Base-by-base conservation (phyloP, 2,113 vertebrate species). In the Rhizomys pruinosus region DNA sequence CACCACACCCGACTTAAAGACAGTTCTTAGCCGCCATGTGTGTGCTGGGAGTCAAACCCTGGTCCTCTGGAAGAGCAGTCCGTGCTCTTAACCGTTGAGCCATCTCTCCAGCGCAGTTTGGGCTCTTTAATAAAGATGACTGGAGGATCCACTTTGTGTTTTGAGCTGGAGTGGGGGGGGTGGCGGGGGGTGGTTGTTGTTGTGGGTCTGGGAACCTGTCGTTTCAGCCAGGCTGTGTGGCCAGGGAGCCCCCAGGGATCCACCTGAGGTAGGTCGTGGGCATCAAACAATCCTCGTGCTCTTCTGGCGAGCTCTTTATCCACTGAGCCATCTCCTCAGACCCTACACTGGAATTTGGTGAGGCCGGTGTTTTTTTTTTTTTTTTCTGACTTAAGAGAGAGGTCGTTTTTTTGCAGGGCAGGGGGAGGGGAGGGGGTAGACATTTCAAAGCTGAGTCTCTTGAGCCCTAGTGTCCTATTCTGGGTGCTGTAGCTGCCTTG, bases 381-480 rank as follows among this genome's bases (percentile, higher is more conserved):
- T 23, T 64, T 66, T 37, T 44, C 47, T 32, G 23, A 8, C 39
- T 81, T 66, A 79, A 25, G 73, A 39, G 27, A 69, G 71, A 86
- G 61, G 25, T 87, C 68, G 32, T 37, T 85, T 85, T 93, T 68
- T 72, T 61, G n/a, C n/a, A n/a, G n/a, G n/a, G n/a, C n/a, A n/a
- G n/a, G n/a, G n/a, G n/a, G n/a, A n/a, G n/a, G n/a, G n/a, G n/a
- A n/a, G n/a, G n/a, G n/a, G n/a, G n/a, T n/a, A n/a, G n/a, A n/a
- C n/a, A n/a, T 77, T 57, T 57, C 39, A 52, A 69, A 34, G 42
- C 44, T 1, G 34, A 13, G 2, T 84, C 68, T 92, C 88, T 73
- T 42, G 72, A 81, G 17, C 74, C 72, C 25, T 27, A 37, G 5
- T 71, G 47, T 71, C 27, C 47, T 86, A 9, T 52, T 34, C 82